Evolutionary conservation across 2,113 vertebrate genomes (phyloP).

Genomic region (Lamprotornis superbus): DNA sequence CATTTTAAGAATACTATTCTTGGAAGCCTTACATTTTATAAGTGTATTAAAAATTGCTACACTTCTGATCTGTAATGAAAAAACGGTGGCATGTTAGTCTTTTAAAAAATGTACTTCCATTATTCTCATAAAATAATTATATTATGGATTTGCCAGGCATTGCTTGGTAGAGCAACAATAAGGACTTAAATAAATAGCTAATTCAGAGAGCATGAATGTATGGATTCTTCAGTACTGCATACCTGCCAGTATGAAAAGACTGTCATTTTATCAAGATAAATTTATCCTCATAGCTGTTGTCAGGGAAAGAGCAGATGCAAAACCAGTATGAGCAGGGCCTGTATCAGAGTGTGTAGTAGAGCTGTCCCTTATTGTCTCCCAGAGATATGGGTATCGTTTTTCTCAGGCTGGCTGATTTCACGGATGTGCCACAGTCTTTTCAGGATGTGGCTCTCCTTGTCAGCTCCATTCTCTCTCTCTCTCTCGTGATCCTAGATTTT

Average conservation of each 20-base stretch:
- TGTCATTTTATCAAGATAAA: not conserved
- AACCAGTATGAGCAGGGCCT: not conserved
- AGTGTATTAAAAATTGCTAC: not conserved
- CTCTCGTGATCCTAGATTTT: not conserved
- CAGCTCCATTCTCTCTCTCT: not conserved
- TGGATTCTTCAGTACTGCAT: not conserved
- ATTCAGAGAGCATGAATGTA: not conserved
- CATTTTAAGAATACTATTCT: not conserved
- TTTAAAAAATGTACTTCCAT: not conserved
- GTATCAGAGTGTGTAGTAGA: not conserved
- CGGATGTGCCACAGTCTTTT: not conserved
- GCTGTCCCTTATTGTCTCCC: not conserved
- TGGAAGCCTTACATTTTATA: conserved; percentile 18
- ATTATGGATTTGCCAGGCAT: not conserved
- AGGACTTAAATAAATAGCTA: not conserved
- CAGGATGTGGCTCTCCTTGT: not conserved
- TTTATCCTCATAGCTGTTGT: not conserved
- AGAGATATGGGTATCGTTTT: not conserved
- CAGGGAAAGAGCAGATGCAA: not conserved
- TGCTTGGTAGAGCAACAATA: not conserved
- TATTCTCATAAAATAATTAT: not conserved
- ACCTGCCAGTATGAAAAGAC: not conserved
- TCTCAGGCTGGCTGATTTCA: not conserved
- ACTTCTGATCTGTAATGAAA: not conserved
- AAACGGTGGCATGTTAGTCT: not conserved